These are phyloP conservation scores for Galerucella pusilla DNA, from an alignment of 2,888 invertebrate genomes.

Conservation along the genomic window DNA sequence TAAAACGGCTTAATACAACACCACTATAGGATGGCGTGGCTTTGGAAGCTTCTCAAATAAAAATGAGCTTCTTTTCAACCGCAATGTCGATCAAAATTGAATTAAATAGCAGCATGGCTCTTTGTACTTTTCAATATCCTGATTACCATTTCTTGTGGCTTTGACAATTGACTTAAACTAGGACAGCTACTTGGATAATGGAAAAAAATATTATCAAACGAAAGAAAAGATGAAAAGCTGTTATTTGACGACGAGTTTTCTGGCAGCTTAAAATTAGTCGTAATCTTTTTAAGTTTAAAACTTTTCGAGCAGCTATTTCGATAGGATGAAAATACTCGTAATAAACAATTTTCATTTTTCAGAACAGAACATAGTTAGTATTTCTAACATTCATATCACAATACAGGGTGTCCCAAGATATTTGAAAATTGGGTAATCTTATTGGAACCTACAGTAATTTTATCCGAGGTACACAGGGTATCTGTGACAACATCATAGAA, in stretches of 20 bases:
- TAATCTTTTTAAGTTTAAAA: too few relatives aligned
- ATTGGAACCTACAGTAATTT: too few relatives aligned
- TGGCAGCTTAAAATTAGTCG: too few relatives aligned
- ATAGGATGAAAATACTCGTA: too few relatives aligned
- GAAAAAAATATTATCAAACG: slow-evolving; percentile 13
- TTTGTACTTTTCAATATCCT: slow-evolving; percentile 6
- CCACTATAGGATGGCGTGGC: neutral
- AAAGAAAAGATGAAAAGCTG: neutral
- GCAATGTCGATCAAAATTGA: neutral
- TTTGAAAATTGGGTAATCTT: too few relatives aligned
- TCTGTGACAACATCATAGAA: too few relatives aligned
- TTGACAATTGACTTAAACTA: neutral
- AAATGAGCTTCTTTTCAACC: slow-evolving; percentile 1
- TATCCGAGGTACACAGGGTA: too few relatives aligned
- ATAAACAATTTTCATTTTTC: too few relatives aligned
- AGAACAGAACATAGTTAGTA: too few relatives aligned
- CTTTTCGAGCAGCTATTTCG: too few relatives aligned
- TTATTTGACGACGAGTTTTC: neutral
- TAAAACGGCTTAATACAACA: slow-evolving; percentile 3
- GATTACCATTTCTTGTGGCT: slow-evolving; percentile 3
- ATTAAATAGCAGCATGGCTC: slow-evolving; percentile 1
- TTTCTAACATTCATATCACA: too few relatives aligned
- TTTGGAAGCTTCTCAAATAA: neutral
- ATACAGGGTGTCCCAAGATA: too few relatives aligned
- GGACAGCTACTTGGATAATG: neutral